phyloP scores from a whole-genome alignment of 2,888 invertebrate genomes.

The Pollenia angustigena region DNA sequence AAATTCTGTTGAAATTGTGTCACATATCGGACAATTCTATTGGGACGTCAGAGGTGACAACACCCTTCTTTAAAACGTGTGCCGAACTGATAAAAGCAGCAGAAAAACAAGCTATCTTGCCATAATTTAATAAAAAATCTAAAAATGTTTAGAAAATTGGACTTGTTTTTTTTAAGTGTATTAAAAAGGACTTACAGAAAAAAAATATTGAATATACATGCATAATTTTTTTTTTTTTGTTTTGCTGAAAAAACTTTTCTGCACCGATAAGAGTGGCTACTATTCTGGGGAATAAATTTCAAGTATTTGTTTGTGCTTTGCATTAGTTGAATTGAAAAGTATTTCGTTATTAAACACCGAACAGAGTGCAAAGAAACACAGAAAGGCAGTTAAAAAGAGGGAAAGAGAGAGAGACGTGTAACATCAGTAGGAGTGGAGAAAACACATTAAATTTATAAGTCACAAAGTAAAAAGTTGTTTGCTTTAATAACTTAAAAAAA shows the following conservation, averaged over 20 bases:
- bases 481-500: conserved; percentile 35
- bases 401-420: neutral
- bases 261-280: conserved; percentile 54
- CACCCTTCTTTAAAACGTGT: conserved; percentile 75
- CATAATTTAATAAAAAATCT: no score
- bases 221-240: neutral
- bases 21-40: conserved; percentile 76
- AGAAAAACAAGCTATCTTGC: neutral
- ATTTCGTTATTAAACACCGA: conserved; percentile 47
- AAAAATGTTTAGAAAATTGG: no score
- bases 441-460: conserved; percentile 48
- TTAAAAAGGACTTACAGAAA: conserved; percentile 10
- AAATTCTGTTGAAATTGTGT: conserved; percentile 78
- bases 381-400: neutral
- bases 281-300: conserved; percentile 54
- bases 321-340: conserved; percentile 67
- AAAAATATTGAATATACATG: conserved; percentile 42
- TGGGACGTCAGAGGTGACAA: conserved; percentile 70
- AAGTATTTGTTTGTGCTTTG: conserved; percentile 66
- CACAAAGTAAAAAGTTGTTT: conserved; percentile 62
- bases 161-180: conserved; percentile 32
- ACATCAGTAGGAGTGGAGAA: neutral
- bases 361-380: neutral
- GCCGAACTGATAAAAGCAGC: conserved; percentile 73
- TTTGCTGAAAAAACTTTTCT: conserved; percentile 41